Evolutionary conservation across 2,797 vertebrate genomes (phyloP).

Genomic region (Protosalanx chinensis): DNA sequence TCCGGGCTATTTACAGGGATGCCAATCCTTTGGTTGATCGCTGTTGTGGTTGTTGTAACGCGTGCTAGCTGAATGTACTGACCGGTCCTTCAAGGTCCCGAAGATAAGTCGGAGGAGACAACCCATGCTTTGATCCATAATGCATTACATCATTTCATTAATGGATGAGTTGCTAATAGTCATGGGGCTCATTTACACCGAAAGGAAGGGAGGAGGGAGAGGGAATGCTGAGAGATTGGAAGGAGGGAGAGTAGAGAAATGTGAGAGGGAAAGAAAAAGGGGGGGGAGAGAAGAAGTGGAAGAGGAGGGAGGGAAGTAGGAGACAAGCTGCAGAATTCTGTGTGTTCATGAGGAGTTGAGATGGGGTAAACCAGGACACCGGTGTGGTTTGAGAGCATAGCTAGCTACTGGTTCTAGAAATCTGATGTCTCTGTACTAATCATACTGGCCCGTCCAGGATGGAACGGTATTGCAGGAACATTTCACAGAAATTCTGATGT

Average conservation of each 20-base stretch:
- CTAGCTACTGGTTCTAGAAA: not conserved
- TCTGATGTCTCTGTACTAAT: not conserved
- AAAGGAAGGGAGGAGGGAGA: conserved; percentile 31
- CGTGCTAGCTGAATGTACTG: not conserved
- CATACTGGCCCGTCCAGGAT: not conserved
- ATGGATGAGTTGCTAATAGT: conserved; percentile 59
- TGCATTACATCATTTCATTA: conserved; percentile 64
- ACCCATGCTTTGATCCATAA: conserved; percentile 58
- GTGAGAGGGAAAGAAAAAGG: conserved; percentile 20
- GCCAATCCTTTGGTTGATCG: not conserved
- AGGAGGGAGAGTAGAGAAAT: conserved; percentile 24
- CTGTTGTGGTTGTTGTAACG: not conserved
- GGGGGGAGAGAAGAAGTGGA: not conserved
- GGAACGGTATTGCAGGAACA: not conserved
- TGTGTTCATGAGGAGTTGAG: conserved; percentile 55
- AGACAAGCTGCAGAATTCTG: conserved; percentile 41
- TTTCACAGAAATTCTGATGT: not conserved
- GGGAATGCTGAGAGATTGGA: no score
- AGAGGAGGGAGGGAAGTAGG: not conserved
- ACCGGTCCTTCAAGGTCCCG: conserved; percentile 9
- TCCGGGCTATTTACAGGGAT: no score
- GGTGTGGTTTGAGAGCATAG: conserved; percentile 2
- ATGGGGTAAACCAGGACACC: conserved; percentile 49
- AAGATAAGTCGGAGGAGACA: conserved; percentile 20
- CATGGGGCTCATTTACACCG: conserved; percentile 46